Evolutionary conservation across 2,113 vertebrate species (phyloP).

Genomic region (Clarias magur): DNA sequence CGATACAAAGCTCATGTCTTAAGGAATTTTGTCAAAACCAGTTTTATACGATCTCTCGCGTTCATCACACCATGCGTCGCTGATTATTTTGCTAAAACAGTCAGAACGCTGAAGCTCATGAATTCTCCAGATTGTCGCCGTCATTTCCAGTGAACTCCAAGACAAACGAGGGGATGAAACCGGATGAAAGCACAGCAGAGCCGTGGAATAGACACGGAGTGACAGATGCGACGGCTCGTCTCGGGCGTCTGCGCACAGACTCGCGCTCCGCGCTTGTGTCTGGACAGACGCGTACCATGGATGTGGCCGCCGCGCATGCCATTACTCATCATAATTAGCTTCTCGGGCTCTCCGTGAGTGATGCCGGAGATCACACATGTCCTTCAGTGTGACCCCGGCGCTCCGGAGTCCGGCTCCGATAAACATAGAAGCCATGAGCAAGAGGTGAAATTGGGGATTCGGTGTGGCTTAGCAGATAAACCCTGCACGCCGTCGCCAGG

Average conservation of each 20-base stretch:
- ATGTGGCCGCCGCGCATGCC: constrained; percentile 17
- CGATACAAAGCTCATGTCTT: neutral
- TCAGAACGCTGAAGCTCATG: neutral
- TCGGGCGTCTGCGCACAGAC: neutral
- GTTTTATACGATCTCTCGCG: neutral
- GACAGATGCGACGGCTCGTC: constrained; percentile 1
- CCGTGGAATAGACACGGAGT: neutral
- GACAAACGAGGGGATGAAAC: neutral
- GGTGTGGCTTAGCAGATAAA: constrained; percentile 12
- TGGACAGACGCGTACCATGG: constrained; percentile 48
- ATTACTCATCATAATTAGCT: constrained; percentile 55
- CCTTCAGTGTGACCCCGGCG: neutral
- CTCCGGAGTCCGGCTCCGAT: constrained; percentile 12
- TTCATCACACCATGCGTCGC: neutral
- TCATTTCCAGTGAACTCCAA: neutral
- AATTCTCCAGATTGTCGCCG: neutral
- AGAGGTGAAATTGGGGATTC: constrained; percentile 13
- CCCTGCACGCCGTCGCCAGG: neutral
- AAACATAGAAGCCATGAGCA: constrained; percentile 8
- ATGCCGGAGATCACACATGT: constrained; percentile 29
- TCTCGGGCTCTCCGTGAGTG: constrained; percentile 34
- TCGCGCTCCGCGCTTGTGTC: constrained; percentile 24
- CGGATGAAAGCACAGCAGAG: neutral
- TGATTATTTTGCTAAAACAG: neutral
- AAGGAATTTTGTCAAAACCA: neutral